Conservation (phyloP, 2,113 vertebrate species). For the Synchiropus splendidus region DNA sequence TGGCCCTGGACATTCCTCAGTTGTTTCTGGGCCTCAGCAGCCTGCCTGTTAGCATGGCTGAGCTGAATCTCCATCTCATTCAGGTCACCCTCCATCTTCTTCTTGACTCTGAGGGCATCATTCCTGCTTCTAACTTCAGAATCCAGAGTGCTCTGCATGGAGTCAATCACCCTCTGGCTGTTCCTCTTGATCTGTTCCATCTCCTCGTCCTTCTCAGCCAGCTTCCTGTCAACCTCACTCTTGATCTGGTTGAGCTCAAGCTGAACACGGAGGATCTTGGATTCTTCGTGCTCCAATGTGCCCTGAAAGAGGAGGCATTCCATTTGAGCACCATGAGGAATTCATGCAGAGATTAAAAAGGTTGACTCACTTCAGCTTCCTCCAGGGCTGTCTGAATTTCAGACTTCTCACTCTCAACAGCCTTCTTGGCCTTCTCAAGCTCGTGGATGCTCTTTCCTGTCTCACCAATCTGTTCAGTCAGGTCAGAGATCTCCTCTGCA, state of each 20-base stretch:
- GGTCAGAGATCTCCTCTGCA: conserved; percentile 49
- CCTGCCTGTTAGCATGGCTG: conserved; percentile 67
- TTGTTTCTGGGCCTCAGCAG: conserved; percentile 69
- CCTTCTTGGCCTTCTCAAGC: conserved; percentile 47
- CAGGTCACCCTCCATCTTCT: conserved; percentile 69
- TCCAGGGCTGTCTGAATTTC: conserved; percentile 45
- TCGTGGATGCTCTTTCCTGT: conserved; percentile 46
- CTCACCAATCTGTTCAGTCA: conserved; percentile 52
- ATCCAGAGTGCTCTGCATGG: conserved; percentile 76
- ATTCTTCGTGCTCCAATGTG: conserved; percentile 60
- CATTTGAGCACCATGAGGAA: background rate
- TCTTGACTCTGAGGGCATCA: conserved; percentile 63
- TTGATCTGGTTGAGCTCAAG: conserved; percentile 79
- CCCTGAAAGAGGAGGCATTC: conserved; percentile 20
- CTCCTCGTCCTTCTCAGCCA: conserved; percentile 82
- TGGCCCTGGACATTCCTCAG: conserved; percentile 62
- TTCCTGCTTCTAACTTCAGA: conserved; percentile 70
- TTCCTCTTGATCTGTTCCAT: conserved; percentile 79
- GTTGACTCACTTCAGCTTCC: conserved; percentile 39
- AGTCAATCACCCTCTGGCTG: conserved; percentile 71
- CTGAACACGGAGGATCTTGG: conserved; percentile 65
- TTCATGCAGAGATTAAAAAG: background rate
- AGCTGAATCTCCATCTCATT: conserved; percentile 69
- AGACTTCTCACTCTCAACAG: conserved; percentile 34
- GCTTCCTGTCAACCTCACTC: conserved; percentile 75